phyloP scores from a whole-genome alignment of 1,140 invertebrate genomes.

The Cydia pomonella region DNA sequence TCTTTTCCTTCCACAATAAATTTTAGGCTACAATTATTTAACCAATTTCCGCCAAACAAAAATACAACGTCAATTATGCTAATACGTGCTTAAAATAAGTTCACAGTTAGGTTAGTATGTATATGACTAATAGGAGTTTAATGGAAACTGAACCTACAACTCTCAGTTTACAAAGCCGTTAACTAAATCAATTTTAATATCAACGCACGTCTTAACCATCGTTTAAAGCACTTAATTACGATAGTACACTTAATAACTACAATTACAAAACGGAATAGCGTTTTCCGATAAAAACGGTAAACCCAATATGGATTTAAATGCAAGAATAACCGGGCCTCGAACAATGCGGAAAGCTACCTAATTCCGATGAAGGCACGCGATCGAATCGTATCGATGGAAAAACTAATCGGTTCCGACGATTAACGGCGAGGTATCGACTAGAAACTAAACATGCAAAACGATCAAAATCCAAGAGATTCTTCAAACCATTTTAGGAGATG shows the following conservation, averaged over 20 bases:
- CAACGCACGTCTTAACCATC: not conserved
- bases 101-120: not conserved
- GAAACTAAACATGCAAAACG: not conserved
- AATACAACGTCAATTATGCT: no score
- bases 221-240: not conserved
- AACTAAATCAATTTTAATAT: not conserved
- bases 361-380: slow-evolving; percentile 15
- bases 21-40: no score
- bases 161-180: not conserved
- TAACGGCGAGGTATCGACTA: slow-evolving; percentile 21
- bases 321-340: not conserved
- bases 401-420: slow-evolving; percentile 27
- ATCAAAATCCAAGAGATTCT: not conserved
- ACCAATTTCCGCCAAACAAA: no score
- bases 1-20: no score
- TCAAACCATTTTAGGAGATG: not conserved
- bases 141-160: not conserved
- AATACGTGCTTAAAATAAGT: no score
- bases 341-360: slow-evolving; percentile 24
- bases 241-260: not conserved
- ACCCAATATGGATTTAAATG: not conserved
- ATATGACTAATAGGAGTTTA: not conserved
- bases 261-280: not conserved
- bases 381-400: slow-evolving; percentile 15
- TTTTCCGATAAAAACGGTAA: not conserved